These are phyloP conservation scores for Eupristina koningsbergeri DNA, from an alignment of 1,140 invertebrate species.

Conservation along the genomic window DNA sequence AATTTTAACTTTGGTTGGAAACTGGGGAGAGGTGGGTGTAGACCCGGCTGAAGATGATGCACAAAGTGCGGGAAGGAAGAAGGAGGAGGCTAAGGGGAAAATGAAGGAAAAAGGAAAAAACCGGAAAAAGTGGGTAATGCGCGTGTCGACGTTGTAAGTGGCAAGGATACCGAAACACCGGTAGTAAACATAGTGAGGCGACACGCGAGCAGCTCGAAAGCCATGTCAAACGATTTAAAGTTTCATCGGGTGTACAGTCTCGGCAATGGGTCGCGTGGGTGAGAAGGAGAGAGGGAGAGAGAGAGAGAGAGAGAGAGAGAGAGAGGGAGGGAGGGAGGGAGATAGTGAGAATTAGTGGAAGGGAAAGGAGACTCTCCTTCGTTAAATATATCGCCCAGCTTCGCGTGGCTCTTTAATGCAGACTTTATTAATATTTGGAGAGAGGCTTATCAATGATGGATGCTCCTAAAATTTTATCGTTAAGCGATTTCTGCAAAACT, in stretches of 20 bases:
- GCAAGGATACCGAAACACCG: constrained; percentile 4
- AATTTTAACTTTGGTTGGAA: not conserved
- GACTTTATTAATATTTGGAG: not conserved
- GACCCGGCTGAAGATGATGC: not conserved
- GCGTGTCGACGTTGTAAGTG: constrained; percentile 32
- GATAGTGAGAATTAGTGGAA: no score
- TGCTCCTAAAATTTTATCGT: not conserved
- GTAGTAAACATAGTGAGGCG: constrained; percentile 7
- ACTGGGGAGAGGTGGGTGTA: not conserved
- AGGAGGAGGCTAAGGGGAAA: not conserved
- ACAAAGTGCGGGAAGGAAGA: not conserved
- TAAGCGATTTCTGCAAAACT: not conserved
- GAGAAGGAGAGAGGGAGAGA: no score
- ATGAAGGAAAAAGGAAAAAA: not conserved
- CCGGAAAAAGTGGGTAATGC: not conserved
- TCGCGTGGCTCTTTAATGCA: not conserved
- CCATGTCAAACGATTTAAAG: not conserved
- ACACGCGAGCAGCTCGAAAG: not conserved
- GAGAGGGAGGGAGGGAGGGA: no score
- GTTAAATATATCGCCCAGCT: not conserved
- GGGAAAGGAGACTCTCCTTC: no score
- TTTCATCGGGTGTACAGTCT: not conserved
- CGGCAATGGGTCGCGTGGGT: not conserved
- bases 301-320: no score
- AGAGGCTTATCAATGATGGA: not conserved